Evolutionary conservation across 2,797 vertebrate genomes (phyloP).

Genomic region (Perodicticus potto): DNA sequence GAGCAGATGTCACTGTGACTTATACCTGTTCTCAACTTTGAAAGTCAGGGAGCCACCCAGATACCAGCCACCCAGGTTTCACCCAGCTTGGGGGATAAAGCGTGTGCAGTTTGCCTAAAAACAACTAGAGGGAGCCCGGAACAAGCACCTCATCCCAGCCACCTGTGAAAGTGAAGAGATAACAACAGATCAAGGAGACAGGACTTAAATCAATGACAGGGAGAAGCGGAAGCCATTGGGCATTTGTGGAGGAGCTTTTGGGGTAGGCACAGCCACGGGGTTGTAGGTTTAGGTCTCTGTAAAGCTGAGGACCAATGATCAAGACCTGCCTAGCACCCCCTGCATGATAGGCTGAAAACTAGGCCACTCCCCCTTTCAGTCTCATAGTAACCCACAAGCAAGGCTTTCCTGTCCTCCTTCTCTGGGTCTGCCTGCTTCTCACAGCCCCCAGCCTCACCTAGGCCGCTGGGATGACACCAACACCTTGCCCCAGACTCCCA

Average conservation of each 20-base stretch:
- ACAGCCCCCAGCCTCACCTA: not conserved
- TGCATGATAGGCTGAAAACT: rapidly evolving
- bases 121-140: not conserved
- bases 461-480: not conserved
- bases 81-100: not conserved
- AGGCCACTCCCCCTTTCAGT: not conserved
- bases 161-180: not conserved
- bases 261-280: not conserved
- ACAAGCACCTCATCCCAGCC: not conserved
- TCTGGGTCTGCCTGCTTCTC: not conserved
- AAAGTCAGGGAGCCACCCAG: not conserved
- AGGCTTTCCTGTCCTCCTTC: not conserved
- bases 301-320: not conserved
- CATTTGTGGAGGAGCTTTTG: not conserved
- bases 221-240: rapidly evolving
- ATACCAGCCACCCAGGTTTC: not conserved
- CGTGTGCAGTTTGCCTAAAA: not conserved
- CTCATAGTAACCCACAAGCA: not conserved
- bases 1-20: not conserved
- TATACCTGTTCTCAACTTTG: not conserved
- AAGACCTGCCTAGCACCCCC: not conserved
- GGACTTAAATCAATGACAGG: rapidly evolving
- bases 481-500: not conserved
- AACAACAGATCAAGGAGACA: not conserved
- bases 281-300: not conserved